These are phyloP conservation scores for Ochropleura leucogaster DNA, from an alignment of 2,888 invertebrate genomes.

Conservation along the genomic window DNA sequence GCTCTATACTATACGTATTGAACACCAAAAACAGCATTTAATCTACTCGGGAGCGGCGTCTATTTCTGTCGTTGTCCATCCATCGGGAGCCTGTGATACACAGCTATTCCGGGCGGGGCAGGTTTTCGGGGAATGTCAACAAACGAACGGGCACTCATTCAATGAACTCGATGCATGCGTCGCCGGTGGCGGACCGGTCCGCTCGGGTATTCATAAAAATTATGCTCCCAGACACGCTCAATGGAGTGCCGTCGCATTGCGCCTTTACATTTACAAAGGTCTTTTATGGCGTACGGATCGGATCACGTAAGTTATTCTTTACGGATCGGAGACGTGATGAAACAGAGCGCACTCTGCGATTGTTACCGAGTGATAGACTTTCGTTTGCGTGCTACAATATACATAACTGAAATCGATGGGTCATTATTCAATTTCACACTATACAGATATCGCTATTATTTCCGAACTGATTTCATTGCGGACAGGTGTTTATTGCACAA, in stretches of 20 bases:
- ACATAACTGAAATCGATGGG: conserved; percentile 72
- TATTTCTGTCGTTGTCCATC: conserved; percentile 88
- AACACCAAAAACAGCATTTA: conserved; percentile 84
- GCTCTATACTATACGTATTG: conserved; percentile 74
- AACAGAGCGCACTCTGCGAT: conserved; percentile 72
- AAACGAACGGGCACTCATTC: conserved; percentile 89
- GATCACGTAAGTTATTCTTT: conserved; percentile 79
- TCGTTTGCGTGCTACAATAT: conserved; percentile 74
- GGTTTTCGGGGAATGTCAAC: conserved; percentile 91
- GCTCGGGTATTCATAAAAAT: conserved; percentile 88
- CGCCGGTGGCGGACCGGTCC: conserved; percentile 87
- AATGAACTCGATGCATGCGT: conserved; percentile 87
- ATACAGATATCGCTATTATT: conserved; percentile 65
- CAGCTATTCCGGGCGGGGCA: conserved; percentile 88
- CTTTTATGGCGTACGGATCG: conserved; percentile 75
- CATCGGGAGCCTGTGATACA: conserved; percentile 82
- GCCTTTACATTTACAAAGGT: conserved; percentile 72
- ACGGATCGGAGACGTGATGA: conserved; percentile 76
- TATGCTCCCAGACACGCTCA: conserved; percentile 85
- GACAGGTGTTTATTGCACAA: conserved; percentile 82
- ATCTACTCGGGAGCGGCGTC: conserved; percentile 81
- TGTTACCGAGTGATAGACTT: conserved; percentile 70
- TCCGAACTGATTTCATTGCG: conserved; percentile 72
- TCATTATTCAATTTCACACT: conserved; percentile 78
- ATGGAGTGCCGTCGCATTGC: conserved; percentile 77